Evolutionary conservation across 2,113 vertebrate genomes (phyloP).

Genomic region (Nannospalax galili): DNA sequence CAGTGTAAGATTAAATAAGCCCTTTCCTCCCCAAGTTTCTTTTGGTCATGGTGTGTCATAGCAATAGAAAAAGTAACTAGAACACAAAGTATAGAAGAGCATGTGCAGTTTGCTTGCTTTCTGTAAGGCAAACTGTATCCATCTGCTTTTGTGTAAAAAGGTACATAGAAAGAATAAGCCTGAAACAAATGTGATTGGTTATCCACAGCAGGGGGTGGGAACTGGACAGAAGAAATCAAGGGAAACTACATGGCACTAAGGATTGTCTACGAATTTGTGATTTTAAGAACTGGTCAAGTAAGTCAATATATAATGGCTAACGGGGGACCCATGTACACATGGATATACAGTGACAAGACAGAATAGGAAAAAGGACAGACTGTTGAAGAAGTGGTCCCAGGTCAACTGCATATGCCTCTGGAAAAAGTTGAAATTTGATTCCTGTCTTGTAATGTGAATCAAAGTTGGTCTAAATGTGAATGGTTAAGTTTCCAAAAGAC

Average conservation of each 20-base stretch:
- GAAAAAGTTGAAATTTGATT: neutral
- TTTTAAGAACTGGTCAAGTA: neutral
- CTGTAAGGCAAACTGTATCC: neutral
- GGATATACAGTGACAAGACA: neutral
- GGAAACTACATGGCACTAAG: neutral
- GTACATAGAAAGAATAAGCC: neutral
- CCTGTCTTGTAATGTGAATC: neutral
- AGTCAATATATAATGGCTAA: neutral
- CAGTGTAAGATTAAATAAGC: neutral
- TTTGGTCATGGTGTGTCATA: neutral
- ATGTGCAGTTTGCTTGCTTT: neutral
- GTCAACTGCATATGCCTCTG: neutral
- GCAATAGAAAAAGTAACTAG: neutral
- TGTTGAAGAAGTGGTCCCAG: neutral
- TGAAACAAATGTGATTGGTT: neutral
- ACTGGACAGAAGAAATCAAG: neutral
- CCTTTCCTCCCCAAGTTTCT: neutral
- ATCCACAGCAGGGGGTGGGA: neutral
- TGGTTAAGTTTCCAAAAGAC: conserved; percentile 11
- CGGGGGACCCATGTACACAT: neutral
- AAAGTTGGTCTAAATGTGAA: neutral
- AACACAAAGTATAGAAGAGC: neutral
- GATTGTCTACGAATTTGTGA: neutral
- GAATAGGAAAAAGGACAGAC: neutral
- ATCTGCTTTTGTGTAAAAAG: neutral